phyloP scores from a whole-genome alignment of 2,797 vertebrate genomes.

The Sciurus vulgaris region DNA sequence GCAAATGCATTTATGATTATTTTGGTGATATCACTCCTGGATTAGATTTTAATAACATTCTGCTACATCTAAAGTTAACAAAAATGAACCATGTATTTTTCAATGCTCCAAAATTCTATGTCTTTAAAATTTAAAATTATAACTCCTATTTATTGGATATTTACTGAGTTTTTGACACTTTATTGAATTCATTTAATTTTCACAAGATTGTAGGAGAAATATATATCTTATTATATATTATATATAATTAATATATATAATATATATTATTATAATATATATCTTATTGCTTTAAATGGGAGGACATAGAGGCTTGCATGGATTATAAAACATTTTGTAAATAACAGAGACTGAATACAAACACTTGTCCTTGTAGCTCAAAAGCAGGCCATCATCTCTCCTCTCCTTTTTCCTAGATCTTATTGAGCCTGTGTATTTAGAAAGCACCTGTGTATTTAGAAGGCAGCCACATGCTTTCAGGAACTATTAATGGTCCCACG shows the following conservation, averaged over 20 bases:
- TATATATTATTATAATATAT: too few relatives aligned
- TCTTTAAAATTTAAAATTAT: constrained; percentile 47
- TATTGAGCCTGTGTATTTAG: not conserved
- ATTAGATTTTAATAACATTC: not conserved
- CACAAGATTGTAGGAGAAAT: not conserved
- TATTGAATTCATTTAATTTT: not conserved
- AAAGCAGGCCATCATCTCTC: not conserved
- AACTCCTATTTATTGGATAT: rapidly evolving
- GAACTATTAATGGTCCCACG: not conserved
- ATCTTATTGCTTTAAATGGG: not conserved
- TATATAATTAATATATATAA: too few relatives aligned
- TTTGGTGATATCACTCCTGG: not conserved
- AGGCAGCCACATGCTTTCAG: not conserved
- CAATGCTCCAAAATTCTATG: not conserved
- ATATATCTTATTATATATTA: not conserved
- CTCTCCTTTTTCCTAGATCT: not conserved
- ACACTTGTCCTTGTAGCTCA: not conserved
- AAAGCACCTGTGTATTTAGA: not conserved
- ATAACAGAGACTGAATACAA: not conserved
- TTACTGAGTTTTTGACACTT: not conserved
- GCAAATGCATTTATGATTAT: not conserved
- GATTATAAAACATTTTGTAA: not conserved
- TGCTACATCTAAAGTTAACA: not conserved
- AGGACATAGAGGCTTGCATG: not conserved
- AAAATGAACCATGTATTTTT: not conserved